Conservation (phyloP, 1,140 invertebrate genomes). For the Oppia nitens region DNA sequence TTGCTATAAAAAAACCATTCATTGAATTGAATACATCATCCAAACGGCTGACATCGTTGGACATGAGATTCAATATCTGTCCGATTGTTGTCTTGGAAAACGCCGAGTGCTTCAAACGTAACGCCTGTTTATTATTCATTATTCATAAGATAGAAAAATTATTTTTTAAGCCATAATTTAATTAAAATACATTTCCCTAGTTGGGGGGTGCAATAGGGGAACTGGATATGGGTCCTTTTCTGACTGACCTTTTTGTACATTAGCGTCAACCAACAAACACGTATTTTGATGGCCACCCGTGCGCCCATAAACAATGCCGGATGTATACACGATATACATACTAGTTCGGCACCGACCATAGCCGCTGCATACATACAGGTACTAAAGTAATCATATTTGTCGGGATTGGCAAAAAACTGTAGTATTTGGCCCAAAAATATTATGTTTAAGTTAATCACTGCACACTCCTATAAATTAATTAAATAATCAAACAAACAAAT, state of each 20-base stretch:
- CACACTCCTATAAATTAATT: constrained; percentile 6
- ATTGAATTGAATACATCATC: constrained; percentile 21
- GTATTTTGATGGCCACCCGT: constrained; percentile 5
- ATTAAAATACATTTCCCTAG: background rate
- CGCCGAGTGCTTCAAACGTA: constrained; percentile 37
- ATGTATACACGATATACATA: constrained; percentile 6
- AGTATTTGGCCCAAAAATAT: constrained; percentile 5
- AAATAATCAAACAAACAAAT: constrained; percentile 1
- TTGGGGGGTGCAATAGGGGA: too few species aligned
- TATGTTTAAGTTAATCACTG: background rate
- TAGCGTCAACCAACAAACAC: constrained; percentile 5
- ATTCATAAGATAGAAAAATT: background rate
- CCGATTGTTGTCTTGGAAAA: constrained; percentile 57
- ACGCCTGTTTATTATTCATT: constrained; percentile 32
- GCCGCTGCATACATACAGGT: constrained; percentile 8
- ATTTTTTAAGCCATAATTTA: constrained; percentile 5
- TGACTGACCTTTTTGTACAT: constrained; percentile 11
- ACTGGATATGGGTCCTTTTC: too few species aligned
- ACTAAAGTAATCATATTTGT: background rate
- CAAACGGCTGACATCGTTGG: constrained; percentile 52
- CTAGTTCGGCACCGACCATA: constrained; percentile 8
- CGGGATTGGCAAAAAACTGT: constrained; percentile 7
- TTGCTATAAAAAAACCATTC: background rate
- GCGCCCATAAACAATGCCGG: constrained; percentile 4
- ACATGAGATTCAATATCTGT: constrained; percentile 78